Evolutionary conservation across 2,113 vertebrate species (phyloP).

Genomic region (Marmota flaviventris): DNA sequence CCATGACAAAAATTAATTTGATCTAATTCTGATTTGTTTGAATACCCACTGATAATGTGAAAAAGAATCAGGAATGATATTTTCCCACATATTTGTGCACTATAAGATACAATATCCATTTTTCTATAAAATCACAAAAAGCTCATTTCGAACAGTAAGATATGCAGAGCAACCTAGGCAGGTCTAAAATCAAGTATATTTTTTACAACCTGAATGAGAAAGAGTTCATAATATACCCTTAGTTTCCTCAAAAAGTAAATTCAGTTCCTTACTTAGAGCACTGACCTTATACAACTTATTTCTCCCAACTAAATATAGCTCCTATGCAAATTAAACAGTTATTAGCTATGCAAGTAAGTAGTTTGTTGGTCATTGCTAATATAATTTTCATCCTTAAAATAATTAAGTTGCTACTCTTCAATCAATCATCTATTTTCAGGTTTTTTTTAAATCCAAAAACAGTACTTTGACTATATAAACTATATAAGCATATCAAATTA

Average conservation of each 20-base stretch:
- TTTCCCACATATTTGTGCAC: not conserved
- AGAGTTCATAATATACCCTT: constrained; percentile 42
- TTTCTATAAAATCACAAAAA: constrained; percentile 48
- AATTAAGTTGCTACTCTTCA: constrained; percentile 59
- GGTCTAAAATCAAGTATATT: constrained; percentile 29
- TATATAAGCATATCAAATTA: constrained; percentile 50
- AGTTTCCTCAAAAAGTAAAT: constrained; percentile 31
- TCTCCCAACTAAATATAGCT: constrained; percentile 55
- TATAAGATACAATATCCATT: constrained; percentile 33
- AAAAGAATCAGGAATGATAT: constrained; percentile 12
- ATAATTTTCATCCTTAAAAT: constrained; percentile 48
- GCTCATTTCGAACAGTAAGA: not conserved
- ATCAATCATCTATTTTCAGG: constrained; percentile 41
- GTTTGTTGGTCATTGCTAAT: constrained; percentile 33
- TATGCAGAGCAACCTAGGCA: not conserved
- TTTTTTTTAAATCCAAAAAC: not conserved
- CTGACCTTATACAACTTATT: constrained; percentile 28
- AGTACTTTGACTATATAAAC: constrained; percentile 36
- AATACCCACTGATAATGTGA: constrained; percentile 5
- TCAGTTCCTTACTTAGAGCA: constrained; percentile 45
- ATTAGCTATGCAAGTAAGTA: constrained; percentile 58
- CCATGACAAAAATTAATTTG: not conserved
- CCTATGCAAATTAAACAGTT: constrained; percentile 54
- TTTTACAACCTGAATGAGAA: not conserved
- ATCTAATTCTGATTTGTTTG: not conserved